Percentiles rank a stretch among this genome's conserved stretches.
phyloP scores from a whole-genome alignment of 92 coral and sea anemone genomes.

The Porites evermanni region DNA sequence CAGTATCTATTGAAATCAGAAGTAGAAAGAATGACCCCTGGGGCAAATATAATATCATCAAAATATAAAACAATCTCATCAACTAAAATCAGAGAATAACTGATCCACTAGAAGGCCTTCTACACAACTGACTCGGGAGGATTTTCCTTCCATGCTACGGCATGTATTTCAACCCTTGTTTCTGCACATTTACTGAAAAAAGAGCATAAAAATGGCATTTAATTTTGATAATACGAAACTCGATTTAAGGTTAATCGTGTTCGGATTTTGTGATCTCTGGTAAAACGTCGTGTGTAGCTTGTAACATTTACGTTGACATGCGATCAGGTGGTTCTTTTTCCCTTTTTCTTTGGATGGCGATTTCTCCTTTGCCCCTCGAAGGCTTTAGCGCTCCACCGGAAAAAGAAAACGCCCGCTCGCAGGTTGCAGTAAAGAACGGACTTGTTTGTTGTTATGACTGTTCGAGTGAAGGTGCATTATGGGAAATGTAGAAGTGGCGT shows the following conservation, averaged over 20 bases:
- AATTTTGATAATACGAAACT: background rate
- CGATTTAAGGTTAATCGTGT: background rate
- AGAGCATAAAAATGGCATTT: background rate
- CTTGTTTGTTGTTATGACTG: too few species aligned
- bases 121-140: background rate
- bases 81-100: background rate
- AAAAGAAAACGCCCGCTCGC: background rate
- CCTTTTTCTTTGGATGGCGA: too few species aligned
- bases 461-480: too few species aligned
- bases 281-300: too few species aligned
- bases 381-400: background rate
- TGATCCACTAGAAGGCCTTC: background rate
- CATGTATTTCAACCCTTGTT: background rate
- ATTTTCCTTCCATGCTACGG: background rate
- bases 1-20: too few species aligned
- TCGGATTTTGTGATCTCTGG: too few species aligned
- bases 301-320: too few species aligned
- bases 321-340: too few species aligned
- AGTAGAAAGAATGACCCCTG: too few species aligned
- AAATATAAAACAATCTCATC: background rate
- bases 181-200: constrained; percentile 11
- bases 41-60: too few species aligned
- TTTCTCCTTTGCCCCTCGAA: background rate
- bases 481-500: too few species aligned
- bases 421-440: background rate